Percentiles rank a stretch among this genome's conserved stretches.
Conservation (phyloP, 2,888 invertebrate species). For the Ormyrus nitidulus region DNA sequence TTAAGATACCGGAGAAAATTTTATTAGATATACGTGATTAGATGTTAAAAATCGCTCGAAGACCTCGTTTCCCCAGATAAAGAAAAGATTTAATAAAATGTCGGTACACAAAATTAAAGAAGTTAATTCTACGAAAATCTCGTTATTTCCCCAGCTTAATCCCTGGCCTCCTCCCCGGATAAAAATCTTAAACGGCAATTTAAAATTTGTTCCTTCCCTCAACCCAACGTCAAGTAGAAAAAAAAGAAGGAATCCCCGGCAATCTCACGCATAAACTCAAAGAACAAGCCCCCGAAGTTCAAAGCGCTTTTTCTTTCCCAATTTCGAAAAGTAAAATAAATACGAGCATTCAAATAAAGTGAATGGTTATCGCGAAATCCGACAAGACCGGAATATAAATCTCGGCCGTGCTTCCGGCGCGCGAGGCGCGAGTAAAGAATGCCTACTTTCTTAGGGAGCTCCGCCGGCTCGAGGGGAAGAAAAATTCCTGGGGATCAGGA, state of each 20-base stretch:
- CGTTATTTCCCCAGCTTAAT: neutral
- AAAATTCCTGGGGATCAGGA: neutral
- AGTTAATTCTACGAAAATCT: no score
- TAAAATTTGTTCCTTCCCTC: neutral
- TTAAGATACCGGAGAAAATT: no score
- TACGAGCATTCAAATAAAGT: constrained; percentile 23
- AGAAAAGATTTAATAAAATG: no score
- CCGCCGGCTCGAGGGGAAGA: neutral
- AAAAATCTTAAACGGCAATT: neutral
- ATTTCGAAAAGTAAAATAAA: constrained; percentile 20
- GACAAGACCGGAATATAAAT: constrained; percentile 8
- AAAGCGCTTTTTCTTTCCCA: neutral
- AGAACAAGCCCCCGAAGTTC: no score
- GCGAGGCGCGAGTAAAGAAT: neutral
- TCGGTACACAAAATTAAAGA: no score
- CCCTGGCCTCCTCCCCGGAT: neutral
- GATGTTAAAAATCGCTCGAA: no score
- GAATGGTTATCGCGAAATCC: constrained; percentile 8
- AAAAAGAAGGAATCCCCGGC: no score
- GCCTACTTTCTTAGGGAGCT: neutral
- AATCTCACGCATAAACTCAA: no score
- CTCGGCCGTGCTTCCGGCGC: neutral
- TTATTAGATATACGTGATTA: no score
- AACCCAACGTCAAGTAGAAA: neutral
- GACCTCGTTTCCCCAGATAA: no score